phyloP scores from a whole-genome alignment of 2,797 vertebrate genomes.

The Macrochelys suwanniensis region DNA sequence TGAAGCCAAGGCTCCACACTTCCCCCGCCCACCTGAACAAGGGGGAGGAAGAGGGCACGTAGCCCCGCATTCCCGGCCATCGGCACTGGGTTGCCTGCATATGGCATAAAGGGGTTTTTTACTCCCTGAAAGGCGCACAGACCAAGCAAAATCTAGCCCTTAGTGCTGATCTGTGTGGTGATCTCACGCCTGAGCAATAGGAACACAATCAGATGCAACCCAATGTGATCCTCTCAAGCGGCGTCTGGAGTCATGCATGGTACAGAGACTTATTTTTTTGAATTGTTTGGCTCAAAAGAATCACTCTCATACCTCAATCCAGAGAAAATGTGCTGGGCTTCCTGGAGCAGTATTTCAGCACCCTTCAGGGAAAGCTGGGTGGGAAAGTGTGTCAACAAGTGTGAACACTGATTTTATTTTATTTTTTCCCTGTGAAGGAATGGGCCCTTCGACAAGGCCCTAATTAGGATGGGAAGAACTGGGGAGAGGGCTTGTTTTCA shows the following conservation, averaged over 20 bases:
- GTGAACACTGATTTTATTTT: not conserved
- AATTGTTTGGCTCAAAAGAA: not conserved
- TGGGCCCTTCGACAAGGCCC: not conserved
- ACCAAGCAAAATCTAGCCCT: not conserved
- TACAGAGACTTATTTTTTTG: rapidly evolving
- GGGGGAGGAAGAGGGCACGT: not conserved
- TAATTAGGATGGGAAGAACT: not conserved
- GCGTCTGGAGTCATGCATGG: rapidly evolving
- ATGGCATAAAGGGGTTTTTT: not conserved
- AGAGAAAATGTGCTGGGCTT: not conserved
- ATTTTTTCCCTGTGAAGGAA: not conserved
- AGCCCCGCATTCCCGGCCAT: no score
- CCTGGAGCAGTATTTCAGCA: not conserved
- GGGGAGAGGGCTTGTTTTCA: not conserved
- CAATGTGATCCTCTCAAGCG: rapidly evolving
- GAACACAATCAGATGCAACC: not conserved
- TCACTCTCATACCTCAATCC: not conserved
- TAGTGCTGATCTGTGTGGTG: not conserved
- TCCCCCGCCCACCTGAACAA: no score
- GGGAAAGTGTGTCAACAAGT: not conserved
- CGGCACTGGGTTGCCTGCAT: not conserved
- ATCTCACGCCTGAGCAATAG: not conserved
- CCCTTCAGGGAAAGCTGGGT: not conserved
- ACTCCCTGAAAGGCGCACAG: rapidly evolving
- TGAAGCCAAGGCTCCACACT: not conserved